phyloP scores from a whole-genome alignment of 1,140 invertebrate species.

The Patella vulgata region DNA sequence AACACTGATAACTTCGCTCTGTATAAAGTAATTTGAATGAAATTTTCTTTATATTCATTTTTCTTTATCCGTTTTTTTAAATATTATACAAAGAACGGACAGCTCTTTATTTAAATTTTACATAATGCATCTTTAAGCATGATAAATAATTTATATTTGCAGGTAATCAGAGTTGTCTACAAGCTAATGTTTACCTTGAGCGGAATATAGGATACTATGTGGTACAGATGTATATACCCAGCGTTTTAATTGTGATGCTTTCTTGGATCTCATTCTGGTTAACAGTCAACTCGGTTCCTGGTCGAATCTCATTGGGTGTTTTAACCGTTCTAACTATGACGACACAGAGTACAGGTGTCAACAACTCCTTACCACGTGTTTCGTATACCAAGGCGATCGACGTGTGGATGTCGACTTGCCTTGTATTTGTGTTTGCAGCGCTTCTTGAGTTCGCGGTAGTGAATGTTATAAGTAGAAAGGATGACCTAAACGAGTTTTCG shows the following conservation, averaged over 20 bases:
- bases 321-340: conserved; percentile 61
- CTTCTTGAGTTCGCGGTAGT: conserved; percentile 62
- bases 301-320: conserved; percentile 57
- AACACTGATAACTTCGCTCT: too few relatives aligned
- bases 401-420: conserved; percentile 62
- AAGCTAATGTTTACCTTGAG: conserved; percentile 47
- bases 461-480: conserved; percentile 54
- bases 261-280: conserved; percentile 64
- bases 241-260: conserved; percentile 59
- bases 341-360: conserved; percentile 54
- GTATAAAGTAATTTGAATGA: too few relatives aligned
- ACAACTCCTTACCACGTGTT: conserved; percentile 48
- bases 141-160: too few relatives aligned
- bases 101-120: too few relatives aligned
- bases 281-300: conserved; percentile 57
- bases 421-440: conserved; percentile 60
- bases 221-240: conserved; percentile 62
- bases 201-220: conserved; percentile 60
- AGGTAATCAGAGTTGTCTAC: conserved; percentile 58
- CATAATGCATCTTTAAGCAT: too few relatives aligned
- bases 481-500: conserved; percentile 50
- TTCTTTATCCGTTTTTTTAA: too few relatives aligned
- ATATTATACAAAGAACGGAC: too few relatives aligned
- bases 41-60: too few relatives aligned
- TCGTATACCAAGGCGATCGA: conserved; percentile 64